These are phyloP conservation scores for Pogonocherus hispidulus DNA, from an alignment of 2,888 invertebrate species.

Conservation along the genomic window DNA sequence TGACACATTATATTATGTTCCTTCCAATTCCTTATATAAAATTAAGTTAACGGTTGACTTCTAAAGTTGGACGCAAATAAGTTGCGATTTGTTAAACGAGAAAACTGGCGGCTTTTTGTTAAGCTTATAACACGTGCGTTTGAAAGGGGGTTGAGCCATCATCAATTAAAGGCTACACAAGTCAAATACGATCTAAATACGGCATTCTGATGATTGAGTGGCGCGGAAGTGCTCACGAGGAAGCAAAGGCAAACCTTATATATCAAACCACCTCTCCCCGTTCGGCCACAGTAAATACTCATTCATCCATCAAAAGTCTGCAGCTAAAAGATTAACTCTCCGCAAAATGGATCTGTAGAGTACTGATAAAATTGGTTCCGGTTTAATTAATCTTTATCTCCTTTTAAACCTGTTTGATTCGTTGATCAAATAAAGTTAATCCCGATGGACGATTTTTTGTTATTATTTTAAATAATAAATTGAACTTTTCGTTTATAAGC, in stretches of 20 bases:
- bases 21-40: too few relatives aligned
- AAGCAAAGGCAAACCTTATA: slow-evolving; percentile 42
- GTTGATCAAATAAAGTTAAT: slow-evolving; percentile 25
- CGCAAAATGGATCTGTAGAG: slow-evolving; percentile 27
- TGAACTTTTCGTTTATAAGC: not conserved
- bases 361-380: slow-evolving; percentile 29
- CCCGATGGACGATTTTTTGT: not conserved
- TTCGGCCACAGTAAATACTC: slow-evolving; percentile 39
- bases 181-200: slow-evolving; percentile 49
- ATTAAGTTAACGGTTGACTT: too few relatives aligned
- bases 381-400: slow-evolving; percentile 37
- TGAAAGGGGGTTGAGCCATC: slow-evolving; percentile 32
- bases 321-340: slow-evolving; percentile 41
- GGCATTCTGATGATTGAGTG: slow-evolving; percentile 47
- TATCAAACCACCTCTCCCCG: slow-evolving; percentile 37
- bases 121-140: slow-evolving; percentile 13
- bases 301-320: slow-evolving; percentile 49
- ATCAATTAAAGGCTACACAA: slow-evolving; percentile 45
- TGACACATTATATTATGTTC: too few relatives aligned
- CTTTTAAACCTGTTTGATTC: slow-evolving; percentile 25
- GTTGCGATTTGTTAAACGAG: slow-evolving; percentile 2
- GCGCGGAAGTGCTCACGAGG: slow-evolving; percentile 47
- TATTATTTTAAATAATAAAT: not conserved
- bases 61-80: not conserved
- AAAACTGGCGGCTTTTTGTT: slow-evolving; percentile 9